Percentiles rank a stretch among this genome's conserved stretches.
These are phyloP conservation scores for Andrena praecox DNA, from an alignment of 2,888 invertebrate species.

Conservation along the genomic window DNA sequence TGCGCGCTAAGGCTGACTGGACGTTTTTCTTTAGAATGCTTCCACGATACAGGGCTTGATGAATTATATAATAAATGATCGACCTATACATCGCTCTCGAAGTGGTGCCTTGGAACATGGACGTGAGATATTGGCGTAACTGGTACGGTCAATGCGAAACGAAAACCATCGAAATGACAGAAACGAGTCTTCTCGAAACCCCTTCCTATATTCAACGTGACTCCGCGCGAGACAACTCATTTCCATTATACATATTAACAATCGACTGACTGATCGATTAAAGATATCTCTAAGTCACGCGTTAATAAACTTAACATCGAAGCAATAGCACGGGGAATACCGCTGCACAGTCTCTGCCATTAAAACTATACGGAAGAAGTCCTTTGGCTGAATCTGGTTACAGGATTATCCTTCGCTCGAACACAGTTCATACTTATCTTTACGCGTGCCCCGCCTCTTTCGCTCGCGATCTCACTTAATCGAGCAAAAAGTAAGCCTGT, in stretches of 20 bases:
- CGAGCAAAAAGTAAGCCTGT: slow-evolving; percentile 54
- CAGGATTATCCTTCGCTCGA: slow-evolving; percentile 53
- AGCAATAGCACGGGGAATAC: slow-evolving; percentile 67
- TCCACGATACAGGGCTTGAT: slow-evolving; percentile 46
- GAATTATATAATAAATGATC: slow-evolving; percentile 46
- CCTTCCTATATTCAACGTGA: slow-evolving; percentile 39
- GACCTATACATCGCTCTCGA: slow-evolving; percentile 52
- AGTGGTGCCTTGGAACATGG: slow-evolving; percentile 62
- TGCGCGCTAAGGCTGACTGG: slow-evolving; percentile 61
- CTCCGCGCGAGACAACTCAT: slow-evolving; percentile 21
- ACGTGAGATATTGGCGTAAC: slow-evolving; percentile 60
- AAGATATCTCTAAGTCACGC: slow-evolving; percentile 51
- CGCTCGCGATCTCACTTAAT: not conserved
- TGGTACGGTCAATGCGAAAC: slow-evolving; percentile 53
- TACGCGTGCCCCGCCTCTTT: not conserved
- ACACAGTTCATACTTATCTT: slow-evolving; percentile 1
- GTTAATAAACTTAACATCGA: slow-evolving; percentile 61
- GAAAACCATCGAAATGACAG: slow-evolving; percentile 52
- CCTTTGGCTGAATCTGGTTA: slow-evolving; percentile 62
- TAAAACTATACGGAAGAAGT: slow-evolving; percentile 70
- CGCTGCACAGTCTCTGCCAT: slow-evolving; percentile 69
- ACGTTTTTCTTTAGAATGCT: slow-evolving; percentile 51
- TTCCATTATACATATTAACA: slow-evolving; percentile 38
- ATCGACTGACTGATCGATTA: slow-evolving; percentile 52
- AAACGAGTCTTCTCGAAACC: slow-evolving; percentile 50